Evolutionary conservation across 2,797 vertebrate genomes (phyloP), one percentile per base, ranked within the genome.

Genomic region (Odontamblyopus rebecca): DNA sequence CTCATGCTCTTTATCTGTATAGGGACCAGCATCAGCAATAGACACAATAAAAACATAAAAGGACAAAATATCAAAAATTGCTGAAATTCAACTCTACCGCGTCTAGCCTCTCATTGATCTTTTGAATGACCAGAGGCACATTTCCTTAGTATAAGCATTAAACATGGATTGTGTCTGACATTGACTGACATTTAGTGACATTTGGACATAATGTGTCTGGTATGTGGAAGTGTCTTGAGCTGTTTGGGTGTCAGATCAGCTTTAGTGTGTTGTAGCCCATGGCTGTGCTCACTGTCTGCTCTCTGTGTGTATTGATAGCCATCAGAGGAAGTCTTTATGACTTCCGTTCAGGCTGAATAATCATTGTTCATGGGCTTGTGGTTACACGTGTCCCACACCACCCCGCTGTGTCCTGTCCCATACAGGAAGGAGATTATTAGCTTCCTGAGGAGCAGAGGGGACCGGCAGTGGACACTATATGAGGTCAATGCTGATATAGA

Each of bases 301-400:
- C 78, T 78, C 82, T 79, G 13, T 15, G 13, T 48, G 71, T 73
- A 69, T 76, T 79, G 89, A 88, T 89, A 88, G 72, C 16, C 65
- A 91, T 88, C 88, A 87, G 74, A 69, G 77, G 81, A 86, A 85
- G 77, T 87, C 79, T 89, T 92, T 93, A 93, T 93, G 91, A 90
- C 92, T 91, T 93, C 93, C 91, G 93, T 93, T 90, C 89, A 85
- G 80, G 89, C 86, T 92, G 77, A 84, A 86, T 82, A 84, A 84
- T 87, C 84, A 85, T 79, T 78, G 77, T 81, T 72, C 81, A 77
- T 63, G 59, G 57, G 74, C 73, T 74, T 63, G 57, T 73, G 72
- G 73, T 29, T 69, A 67, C 74, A 65, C 61, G 29, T 32, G 64
- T 63, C 48, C 48, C 16, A 18, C 48, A 57, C 69, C 62, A 27